Evolutionary conservation across 2,888 invertebrate species (phyloP), one percentile per base, ranked within the genome.

Genomic region (Athripsodes cinereus): DNA sequence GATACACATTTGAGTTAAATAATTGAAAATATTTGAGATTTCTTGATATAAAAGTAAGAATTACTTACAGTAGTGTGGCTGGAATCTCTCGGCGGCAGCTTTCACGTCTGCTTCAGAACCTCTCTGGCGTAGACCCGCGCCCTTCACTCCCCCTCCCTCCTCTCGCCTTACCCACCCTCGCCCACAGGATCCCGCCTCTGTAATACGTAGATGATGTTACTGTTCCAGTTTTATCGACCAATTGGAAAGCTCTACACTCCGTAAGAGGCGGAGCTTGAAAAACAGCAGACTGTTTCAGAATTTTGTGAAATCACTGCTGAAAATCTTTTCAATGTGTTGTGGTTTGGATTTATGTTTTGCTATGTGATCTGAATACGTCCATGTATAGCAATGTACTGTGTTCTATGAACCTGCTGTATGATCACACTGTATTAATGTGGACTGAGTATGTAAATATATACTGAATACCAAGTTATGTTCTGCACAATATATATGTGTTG

Each of bases 161-260:
- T 35, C n/a, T 13, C 40, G 13, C 16, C 13, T 40, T 13, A 40
- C 40, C 40, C 40, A 26, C 46, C 48, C 55, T 52, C 55, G 59
- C 59, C 40, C 56, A 61, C 61, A 61, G 63, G 62, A 40, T 40
- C 54, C 57, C 26, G 35, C 50, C 55, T 49, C 59, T 54, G 57
- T 40, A 62, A 59, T 54, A 62, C 59, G 57, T 57, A 52, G 57
- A 48, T 56, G 54, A 61, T 58, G 51, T 61, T 52, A 59, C 50
- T 59, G 62, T 51, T 62, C 62, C 58, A 62, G 48, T 52, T 62
- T 54, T 59, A 56, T 57, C 54, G 40, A 52, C 62, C 62, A 60
- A 62, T 60, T 20, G 54, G 26, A 49, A 52, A 21, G 34, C 60
- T 22, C 51, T 46, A 34, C 10, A 40, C 44, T 18, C 50, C 35